Evolutionary conservation across 2,113 vertebrate genomes (phyloP), one percentile per base, ranked within the genome.

Genomic region (Sisor rabdophorus): DNA sequence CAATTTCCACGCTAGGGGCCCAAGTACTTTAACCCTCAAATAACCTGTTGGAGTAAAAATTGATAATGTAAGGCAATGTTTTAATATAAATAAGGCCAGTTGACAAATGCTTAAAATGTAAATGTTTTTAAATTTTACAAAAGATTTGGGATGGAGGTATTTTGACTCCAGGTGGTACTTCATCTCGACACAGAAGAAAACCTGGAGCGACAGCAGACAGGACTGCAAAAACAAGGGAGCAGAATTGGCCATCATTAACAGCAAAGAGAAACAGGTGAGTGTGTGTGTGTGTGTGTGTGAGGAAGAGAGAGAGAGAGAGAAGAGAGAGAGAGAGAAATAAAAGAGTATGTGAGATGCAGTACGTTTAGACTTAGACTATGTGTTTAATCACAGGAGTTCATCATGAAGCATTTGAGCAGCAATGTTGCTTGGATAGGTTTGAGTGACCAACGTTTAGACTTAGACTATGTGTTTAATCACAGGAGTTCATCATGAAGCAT

Each of bases 161-260:
- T 74, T 61, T 13, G 20, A n/a, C 44, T 50, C 44, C 44, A 61
- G 19, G 5, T 7, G 50, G n/a, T 74, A 74, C 19, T 73, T 48
- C 28, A 32, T 50, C 47, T 63, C 73, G 6, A 40, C 12, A 4
- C 59, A 9, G 15, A 26, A 17, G 16, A 26, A 75, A 24, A 30
- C 1, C 59, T 75, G 73, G 77, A 58, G 16, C 5, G 44, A 67
- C 3, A 73, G 77, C 71, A 73, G 60, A 64, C 40, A 67, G 13
- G 60, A 73, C 60, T 79, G 77, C 28, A 44, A 3, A 52, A 7
- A 19, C 0, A 56, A 11, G 22, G 52, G 19, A 48, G 52, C 53
- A 30, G 70, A 79, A 30, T 52, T 79, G 40, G 77, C 67, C 32
- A 58, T 67, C 24, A 67, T 79, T 40, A 79, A 79, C 12, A 78